phyloP scores from a whole-genome alignment of 2,888 invertebrate genomes.

The Osmoderma eremita region DNA sequence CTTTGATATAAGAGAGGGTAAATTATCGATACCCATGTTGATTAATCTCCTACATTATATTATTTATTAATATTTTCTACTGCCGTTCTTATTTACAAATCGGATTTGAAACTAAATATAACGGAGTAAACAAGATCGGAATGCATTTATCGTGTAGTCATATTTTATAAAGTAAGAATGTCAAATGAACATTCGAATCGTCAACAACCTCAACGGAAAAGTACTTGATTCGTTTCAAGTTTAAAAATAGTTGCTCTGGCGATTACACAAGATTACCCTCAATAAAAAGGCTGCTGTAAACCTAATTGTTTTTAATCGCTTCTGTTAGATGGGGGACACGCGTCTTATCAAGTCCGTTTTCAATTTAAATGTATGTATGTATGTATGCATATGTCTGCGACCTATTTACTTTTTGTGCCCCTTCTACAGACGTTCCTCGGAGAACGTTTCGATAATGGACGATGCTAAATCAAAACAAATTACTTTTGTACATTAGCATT shows the following conservation, averaged over 20 bases:
- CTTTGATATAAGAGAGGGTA: too few species aligned
- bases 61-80: too few species aligned
- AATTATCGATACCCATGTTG: too few species aligned
- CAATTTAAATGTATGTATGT: slow-evolving; percentile 31
- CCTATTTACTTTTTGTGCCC: slow-evolving; percentile 15
- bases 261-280: slow-evolving; percentile 13
- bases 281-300: slow-evolving; percentile 33
- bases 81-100: too few species aligned
- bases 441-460: not conserved
- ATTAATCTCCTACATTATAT: too few species aligned
- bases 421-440: not conserved
- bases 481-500: not conserved
- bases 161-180: too few species aligned
- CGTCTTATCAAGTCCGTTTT: slow-evolving; percentile 29
- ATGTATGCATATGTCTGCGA: slow-evolving; percentile 21
- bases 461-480: not conserved
- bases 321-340: slow-evolving; percentile 29
- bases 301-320: slow-evolving; percentile 35
- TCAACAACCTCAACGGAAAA: too few species aligned
- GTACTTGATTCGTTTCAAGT: slow-evolving; percentile 6
- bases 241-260: slow-evolving; percentile 27
- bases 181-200: too few species aligned
- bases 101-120: too few species aligned
- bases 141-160: too few species aligned
- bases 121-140: too few species aligned